phyloP scores from a whole-genome alignment of 2,113 vertebrate species.

The Bothrops jararaca region DNA sequence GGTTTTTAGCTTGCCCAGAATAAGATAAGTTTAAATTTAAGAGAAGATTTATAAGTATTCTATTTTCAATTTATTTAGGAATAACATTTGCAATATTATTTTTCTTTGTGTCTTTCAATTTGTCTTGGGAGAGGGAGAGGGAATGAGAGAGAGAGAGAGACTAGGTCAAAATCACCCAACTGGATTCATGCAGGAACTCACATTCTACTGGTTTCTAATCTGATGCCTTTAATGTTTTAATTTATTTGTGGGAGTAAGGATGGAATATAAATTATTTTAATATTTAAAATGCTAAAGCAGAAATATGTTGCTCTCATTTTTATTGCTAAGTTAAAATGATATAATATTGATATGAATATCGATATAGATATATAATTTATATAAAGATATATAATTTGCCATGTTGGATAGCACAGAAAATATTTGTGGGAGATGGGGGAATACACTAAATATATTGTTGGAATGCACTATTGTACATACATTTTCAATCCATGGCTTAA shows the following conservation, averaged over 20 bases:
- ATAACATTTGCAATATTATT: accelerated
- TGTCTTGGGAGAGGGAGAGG: not conserved
- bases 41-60: not conserved
- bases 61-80: not conserved
- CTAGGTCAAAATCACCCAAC: not conserved
- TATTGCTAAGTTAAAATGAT: not conserved
- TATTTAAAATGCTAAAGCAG: not conserved
- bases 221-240: not conserved
- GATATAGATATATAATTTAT: not conserved
- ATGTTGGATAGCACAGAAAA: not conserved
- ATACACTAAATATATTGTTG: not conserved
- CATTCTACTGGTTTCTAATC: not conserved
- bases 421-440: not conserved
- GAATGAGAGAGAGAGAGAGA: not conserved
- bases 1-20: not conserved
- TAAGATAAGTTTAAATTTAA: not conserved
- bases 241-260: not conserved
- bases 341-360: not conserved
- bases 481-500: not conserved
- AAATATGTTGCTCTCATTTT: not conserved
- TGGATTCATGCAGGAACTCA: not conserved
- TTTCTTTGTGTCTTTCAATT: not conserved
- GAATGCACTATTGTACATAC: not conserved
- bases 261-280: not conserved
- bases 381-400: not conserved